Conservation (phyloP, 1,140 invertebrate species). For the Tribolium madens region DNA sequence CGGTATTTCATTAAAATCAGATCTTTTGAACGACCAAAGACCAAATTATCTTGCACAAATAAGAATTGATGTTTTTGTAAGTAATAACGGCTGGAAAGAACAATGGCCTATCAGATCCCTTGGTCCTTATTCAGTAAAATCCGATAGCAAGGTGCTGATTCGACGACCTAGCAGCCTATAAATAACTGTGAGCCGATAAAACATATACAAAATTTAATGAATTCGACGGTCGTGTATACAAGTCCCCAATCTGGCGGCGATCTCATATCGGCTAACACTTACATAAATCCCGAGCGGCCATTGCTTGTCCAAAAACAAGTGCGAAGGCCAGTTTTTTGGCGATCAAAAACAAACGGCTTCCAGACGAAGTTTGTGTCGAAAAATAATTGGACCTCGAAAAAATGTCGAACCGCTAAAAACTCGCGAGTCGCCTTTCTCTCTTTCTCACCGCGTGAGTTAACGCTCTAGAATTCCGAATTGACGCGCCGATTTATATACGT, state of each 20-base stretch:
- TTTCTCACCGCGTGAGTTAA: slow-evolving; percentile 57
- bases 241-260: slow-evolving; percentile 47
- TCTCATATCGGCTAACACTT: slow-evolving; percentile 54
- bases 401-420: slow-evolving; percentile 57
- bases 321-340: slow-evolving; percentile 57
- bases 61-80: not conserved
- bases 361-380: slow-evolving; percentile 58
- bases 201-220: slow-evolving; percentile 53
- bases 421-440: slow-evolving; percentile 44
- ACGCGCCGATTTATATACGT: slow-evolving; percentile 60
- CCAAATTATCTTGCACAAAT: not conserved
- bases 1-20: slow-evolving; percentile 13
- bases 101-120: not conserved
- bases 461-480: slow-evolving; percentile 61
- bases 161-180: slow-evolving; percentile 26
- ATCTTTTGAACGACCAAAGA: not conserved
- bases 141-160: slow-evolving; percentile 36
- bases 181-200: slow-evolving; percentile 42
- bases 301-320: slow-evolving; percentile 54
- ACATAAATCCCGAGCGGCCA: slow-evolving; percentile 55
- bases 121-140: slow-evolving; percentile 16
- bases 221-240: slow-evolving; percentile 50
- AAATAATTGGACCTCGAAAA: slow-evolving; percentile 60
- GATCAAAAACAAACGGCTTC: slow-evolving; percentile 58
- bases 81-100: not conserved